Evolutionary conservation across 2,888 invertebrate species (phyloP), one percentile per base, ranked within the genome.

Genomic region (Schizotus pectinicornis): DNA sequence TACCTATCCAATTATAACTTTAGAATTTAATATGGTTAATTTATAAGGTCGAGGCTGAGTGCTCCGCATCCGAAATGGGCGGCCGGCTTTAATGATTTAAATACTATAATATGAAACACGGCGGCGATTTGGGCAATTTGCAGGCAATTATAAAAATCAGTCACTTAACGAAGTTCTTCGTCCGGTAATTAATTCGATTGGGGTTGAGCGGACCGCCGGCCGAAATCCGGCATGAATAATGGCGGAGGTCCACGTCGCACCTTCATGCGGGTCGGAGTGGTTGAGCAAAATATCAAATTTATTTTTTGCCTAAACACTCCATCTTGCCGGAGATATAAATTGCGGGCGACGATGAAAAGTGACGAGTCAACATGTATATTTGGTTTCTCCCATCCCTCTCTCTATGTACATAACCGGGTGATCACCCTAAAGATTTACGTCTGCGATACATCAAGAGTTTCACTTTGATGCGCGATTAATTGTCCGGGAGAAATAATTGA

Each of bases 341-440:
- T 59, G 55, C 48, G 58, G 56, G 45, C 45, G 50, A 39, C 60
- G 62, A 54, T 62, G 64, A 64, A 62, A 64, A 62, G 60, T 64
- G 64, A 64, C 60, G 62, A 64, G 64, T 62, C 62, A 62, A 64
- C 64, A 56, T 64, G 59, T 62, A 64, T 59, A 58, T 64, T 60
- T 62, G 57, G 52, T 47, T 51, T 56, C 51, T 51, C 51, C 34
- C 32, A 47, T 36, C 33, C 52, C 48, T 34, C 33, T 47, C 48
- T 34, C 34, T 53, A 48, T 57, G 47, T 57, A 41, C 52, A 57
- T 43, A 22, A 22, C 22, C 3, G 22, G 22, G 22, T 22, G 22
- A 22, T 22, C 22, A 22, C 22, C 5, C 22, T 22, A 22, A 22
- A 22, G 22, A 22, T 22, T 22, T 22, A 22, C 22, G 22, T 22